Evolutionary conservation across 1,140 invertebrate genomes (phyloP), one percentile per base, ranked within the genome.

Genomic region (Diprion similis): DNA sequence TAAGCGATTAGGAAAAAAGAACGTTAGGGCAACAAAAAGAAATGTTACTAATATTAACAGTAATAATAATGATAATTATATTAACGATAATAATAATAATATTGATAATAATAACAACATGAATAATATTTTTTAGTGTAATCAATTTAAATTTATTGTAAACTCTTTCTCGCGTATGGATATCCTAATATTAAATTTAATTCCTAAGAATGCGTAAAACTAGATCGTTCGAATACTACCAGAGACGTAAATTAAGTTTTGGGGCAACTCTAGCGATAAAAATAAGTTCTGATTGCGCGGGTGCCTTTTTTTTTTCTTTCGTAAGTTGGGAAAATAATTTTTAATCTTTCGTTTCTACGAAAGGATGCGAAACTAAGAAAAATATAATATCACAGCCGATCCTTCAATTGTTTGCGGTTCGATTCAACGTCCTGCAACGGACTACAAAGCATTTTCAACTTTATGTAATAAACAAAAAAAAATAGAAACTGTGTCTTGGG

Each of bases 1-100:
- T 15, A 59, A 59, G 11, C 51, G 51, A 59, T 59, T 59, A 59
- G 51, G 51, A 59, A 59, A 37, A 59, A 59, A 59, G n/a, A 59
- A 59, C n/a, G 51, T 59, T 59, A 59, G 51, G 51, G n/a, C 11
- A 51, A 51, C 48, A 17, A 37, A 37, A 37, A 37, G 24, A 37
- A 37, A 37, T 37, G 24, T 37, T 4, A 37, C 24, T 37, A 37
- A 37, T 37, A 37, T 37, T 37, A 37, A 37, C 24, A 37, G 24
- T 37, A 37, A 37, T 37, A 37, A 37, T 37, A 37, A 37, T 37
- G 24, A 37, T 37, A 37, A 37, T 37, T 37, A 37, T 37, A 37
- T 37, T 37, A 37, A 37, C 24, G 24, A 37, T 37, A 37, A 24
- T 24, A 24, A 37, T 37, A 37, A 37, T 37, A 37, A 37, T 37